These are phyloP conservation scores for Prionailurus bengalensis DNA, from an alignment of 2,113 vertebrate genomes.

Conservation along the genomic window DNA sequence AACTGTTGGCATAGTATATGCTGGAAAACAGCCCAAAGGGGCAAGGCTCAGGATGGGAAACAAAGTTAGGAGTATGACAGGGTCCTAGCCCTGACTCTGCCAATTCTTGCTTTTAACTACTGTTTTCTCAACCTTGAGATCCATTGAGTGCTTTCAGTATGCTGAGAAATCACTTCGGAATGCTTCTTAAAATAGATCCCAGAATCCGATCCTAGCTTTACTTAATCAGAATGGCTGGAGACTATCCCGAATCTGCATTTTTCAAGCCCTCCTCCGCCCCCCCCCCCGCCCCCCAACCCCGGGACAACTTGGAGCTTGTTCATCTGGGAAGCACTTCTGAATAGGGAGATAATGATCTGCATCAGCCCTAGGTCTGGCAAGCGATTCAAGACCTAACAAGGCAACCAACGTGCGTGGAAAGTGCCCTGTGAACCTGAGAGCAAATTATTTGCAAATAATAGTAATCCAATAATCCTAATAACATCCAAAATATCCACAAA, in stretches of 20 bases:
- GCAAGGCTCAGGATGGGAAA: neutral
- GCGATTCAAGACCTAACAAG: neutral
- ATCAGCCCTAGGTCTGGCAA: neutral
- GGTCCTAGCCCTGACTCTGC: neutral
- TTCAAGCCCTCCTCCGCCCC: neutral
- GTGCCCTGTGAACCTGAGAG: neutral
- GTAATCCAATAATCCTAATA: neutral
- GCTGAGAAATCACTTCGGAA: neutral
- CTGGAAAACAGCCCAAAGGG: neutral
- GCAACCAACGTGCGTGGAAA: neutral
- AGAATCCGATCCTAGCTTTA: neutral
- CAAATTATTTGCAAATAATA: constrained; percentile 45
- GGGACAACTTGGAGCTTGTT: neutral
- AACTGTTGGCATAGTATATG: neutral
- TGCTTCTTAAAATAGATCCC: neutral
- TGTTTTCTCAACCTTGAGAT: constrained; percentile 24
- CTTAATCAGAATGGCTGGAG: neutral
- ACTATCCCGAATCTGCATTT: neutral
- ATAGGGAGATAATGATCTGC: constrained; percentile 26
- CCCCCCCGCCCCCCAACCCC: no score
- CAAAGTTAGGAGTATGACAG: neutral
- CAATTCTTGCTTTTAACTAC: neutral
- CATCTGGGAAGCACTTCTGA: neutral
- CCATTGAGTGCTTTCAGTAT: neutral
- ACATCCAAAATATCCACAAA: neutral